Evolutionary conservation across 2,797 vertebrate genomes (phyloP).

Genomic region (Sphaeramia orbicularis): DNA sequence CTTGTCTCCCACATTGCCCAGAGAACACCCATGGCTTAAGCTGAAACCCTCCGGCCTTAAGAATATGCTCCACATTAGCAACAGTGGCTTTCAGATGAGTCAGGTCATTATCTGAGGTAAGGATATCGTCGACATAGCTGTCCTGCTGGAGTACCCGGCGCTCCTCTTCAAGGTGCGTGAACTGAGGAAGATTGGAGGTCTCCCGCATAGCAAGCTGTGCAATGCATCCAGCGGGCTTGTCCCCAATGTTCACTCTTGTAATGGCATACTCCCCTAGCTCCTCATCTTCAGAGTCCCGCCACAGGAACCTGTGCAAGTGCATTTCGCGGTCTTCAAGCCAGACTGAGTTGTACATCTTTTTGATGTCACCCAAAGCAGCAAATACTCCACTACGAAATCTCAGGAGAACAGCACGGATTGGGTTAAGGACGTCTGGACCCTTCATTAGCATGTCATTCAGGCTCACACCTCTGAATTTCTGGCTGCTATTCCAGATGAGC

Average conservation of each 20-base stretch:
- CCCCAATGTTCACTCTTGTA: background rate
- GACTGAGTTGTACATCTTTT: background rate
- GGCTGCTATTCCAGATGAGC: background rate
- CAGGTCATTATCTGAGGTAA: too few species aligned
- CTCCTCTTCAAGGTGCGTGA: background rate
- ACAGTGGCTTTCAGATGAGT: too few species aligned
- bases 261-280: background rate
- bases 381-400: background rate
- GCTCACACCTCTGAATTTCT: background rate
- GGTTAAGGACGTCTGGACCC: background rate
- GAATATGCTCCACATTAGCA: background rate
- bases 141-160: background rate
- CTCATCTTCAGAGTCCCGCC: background rate
- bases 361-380: background rate
- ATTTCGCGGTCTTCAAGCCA: conserved; percentile 3
- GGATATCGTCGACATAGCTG: background rate
- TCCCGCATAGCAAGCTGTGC: background rate
- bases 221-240: background rate
- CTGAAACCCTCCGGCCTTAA: background rate
- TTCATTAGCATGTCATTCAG: too few species aligned
- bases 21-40: background rate
- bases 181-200: background rate
- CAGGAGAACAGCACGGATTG: background rate
- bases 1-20: conserved; percentile 4
- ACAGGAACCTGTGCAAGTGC: conserved; percentile 1